Evolutionary conservation across 23 tunicate genomes (phyloP), one percentile per base, ranked within the genome.

Genomic region (Styela plicata): DNA sequence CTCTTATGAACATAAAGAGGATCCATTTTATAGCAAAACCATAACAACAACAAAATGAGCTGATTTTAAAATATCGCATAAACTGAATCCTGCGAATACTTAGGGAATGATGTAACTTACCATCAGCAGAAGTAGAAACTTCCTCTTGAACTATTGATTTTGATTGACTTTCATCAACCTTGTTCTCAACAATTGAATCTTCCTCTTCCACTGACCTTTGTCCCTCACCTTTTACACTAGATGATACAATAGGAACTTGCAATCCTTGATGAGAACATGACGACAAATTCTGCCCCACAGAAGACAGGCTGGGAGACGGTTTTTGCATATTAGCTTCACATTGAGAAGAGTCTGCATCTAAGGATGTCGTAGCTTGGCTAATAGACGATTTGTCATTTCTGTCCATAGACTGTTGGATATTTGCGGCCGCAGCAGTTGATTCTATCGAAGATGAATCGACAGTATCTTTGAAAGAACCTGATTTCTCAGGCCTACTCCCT

Each of bases 161-260:
- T 36, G 52, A 16, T 17, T 76, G 22, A 36, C 22, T 27, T 34
- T 32, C 21, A 17, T 73, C 78, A 31, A 24, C 18, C n/a, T n/a
- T n/a, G 16, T 67, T 67, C 0, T 1, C 2, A n/a, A 24, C 44
- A 22, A 29, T 65, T 52, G 27, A 26, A 71, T 32, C 29, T 26
- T 27, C 26, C 66, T 76, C 81, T 25, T 44, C 81, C 22, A 24
- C 0, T 53, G 64, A 7, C 1, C n/a, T 67, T 27, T 29, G 31
- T 18, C 31, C 0, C 31, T 27, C 31, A 25, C 81, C 65, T 52
- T 44, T 76, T 10, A 76, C 81, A 29, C 81, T 76, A 7, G 81
- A 76, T 17, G 81, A 76, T 10, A 76, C 81, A 21, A 76, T 76
- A 23, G 81, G 81, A 22, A 76, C 81, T 29, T 76, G 81, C 18